Evolutionary conservation across 2,888 invertebrate genomes (phyloP).

Genomic region (Pediacus dermestoides): DNA sequence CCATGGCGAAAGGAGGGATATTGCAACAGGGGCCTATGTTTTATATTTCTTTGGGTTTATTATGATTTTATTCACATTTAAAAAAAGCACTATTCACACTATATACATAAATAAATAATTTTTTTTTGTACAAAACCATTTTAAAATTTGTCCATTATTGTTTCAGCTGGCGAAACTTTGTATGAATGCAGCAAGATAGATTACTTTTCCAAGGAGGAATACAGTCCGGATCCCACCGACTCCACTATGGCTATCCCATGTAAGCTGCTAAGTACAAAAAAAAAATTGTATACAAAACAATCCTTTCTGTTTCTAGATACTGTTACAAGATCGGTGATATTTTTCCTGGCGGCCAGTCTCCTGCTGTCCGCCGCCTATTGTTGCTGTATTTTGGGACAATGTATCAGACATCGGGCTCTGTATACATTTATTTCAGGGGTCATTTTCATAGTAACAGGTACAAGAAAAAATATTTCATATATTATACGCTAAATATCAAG

Average conservation of each 20-base stretch:
- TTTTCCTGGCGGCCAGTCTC: conserved; percentile 73
- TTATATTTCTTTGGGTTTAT: no score
- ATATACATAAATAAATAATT: no score
- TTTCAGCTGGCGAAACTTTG: conserved; percentile 66
- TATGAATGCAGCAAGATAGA: conserved; percentile 80
- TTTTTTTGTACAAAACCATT: no score
- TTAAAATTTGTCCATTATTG: conserved; percentile 26
- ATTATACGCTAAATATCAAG: no score
- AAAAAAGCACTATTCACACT: no score
- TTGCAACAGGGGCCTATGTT: no score
- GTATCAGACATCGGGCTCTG: conserved; percentile 69
- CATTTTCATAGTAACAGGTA: conserved; percentile 85
- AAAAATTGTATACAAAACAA: conserved; percentile 3
- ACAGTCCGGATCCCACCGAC: conserved; percentile 83
- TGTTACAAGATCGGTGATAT: conserved; percentile 79
- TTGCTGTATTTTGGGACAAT: conserved; percentile 77
- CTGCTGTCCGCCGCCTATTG: conserved; percentile 75
- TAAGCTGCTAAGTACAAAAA: conserved; percentile 55
- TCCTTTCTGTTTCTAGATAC: conserved; percentile 59
- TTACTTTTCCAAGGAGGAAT: conserved; percentile 82
- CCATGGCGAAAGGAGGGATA: no score
- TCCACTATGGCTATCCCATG: conserved; percentile 92
- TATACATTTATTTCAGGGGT: conserved; percentile 85
- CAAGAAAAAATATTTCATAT: no score
- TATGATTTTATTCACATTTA: no score